Base-by-base conservation (phyloP, 2,113 vertebrate species). In the Rattus rattus region DNA sequence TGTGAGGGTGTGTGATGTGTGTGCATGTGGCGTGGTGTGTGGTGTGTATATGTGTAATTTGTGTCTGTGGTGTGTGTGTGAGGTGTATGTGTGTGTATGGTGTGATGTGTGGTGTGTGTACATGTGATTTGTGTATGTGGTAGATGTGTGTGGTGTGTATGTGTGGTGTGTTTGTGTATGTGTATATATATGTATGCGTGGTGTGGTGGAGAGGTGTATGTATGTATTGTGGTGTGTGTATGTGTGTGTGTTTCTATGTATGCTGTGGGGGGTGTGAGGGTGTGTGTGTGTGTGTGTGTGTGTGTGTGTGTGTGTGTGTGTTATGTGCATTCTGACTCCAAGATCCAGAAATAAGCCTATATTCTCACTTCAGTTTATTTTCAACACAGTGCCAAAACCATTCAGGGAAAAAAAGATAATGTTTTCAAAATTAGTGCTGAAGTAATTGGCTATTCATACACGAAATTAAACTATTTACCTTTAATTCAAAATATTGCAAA, bases 371-470 rank as follows among this genome's bases (percentile, higher is more conserved):
- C 36, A n/a, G 33, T 43, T 88, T 9, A 73, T 88, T 91, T 96
- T 96, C 33, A 83, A 36, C 36, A 87, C 79, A 36, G 26, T 87
- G 26, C 24, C 22, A 94, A 90, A 36, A 75, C 5, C 7, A 39
- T 67, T 83, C 17, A 80, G 28, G 33, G 9, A 20, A 26, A 22
- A 13, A 43, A 63, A 11, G 11, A 67, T 43, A 39, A 24, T 43
- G 3, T 90, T 94, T 95, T 90, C 49, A 92, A 92, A 75, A 88
- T 81, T 76, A 47, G 13, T 86, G 1, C 52, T 81, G 36, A 12
- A 26, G 52, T 22, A 76, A 63, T 8, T 73, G 0, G 13, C 69
- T 70, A 75, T 73, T 69, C 5, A 81, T 59, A 63, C 28, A 20
- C 33, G 84, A 90, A 90, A 28, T 39, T 30, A 59, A n/a, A 36